Conservation (phyloP, 2,113 vertebrate genomes). For the Ctenodactylus gundi region DNA sequence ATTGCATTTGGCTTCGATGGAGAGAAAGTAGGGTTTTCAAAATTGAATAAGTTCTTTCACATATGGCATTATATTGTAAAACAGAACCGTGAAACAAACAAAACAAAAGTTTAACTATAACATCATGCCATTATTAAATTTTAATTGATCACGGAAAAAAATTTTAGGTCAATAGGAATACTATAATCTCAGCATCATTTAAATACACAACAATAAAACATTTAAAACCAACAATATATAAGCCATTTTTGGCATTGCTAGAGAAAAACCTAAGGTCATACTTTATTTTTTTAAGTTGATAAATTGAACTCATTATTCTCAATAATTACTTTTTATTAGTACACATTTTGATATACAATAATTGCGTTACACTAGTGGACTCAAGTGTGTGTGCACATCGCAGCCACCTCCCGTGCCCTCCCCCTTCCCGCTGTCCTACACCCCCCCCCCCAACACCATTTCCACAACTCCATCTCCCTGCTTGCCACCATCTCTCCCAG, state of each 20-base stretch:
- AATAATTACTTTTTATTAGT: too few species aligned
- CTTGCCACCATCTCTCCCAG: too few species aligned
- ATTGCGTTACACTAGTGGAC: too few species aligned
- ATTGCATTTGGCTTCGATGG: slow-evolving; percentile 69
- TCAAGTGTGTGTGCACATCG: too few species aligned
- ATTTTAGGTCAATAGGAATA: slow-evolving; percentile 1
- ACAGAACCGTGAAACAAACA: slow-evolving; percentile 16
- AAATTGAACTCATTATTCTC: too few species aligned
- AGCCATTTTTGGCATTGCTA: slow-evolving; percentile 32
- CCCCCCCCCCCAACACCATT: too few species aligned
- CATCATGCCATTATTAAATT: background rate
- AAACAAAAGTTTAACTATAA: slow-evolving; percentile 11
- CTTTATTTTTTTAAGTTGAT: too few species aligned
- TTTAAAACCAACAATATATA: slow-evolving; percentile 20
- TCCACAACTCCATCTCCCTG: too few species aligned
- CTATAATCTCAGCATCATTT: background rate
- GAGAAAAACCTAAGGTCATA: background rate
- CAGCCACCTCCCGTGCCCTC: too few species aligned
- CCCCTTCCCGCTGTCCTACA: too few species aligned
- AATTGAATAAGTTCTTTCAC: slow-evolving; percentile 65
- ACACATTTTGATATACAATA: too few species aligned
- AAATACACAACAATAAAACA: too few species aligned
- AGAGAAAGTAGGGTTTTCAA: slow-evolving; percentile 56
- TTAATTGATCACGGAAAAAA: background rate
- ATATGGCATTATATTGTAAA: slow-evolving; percentile 42